A percentile compares a stretch with the other conserved stretches of the same genome.
These are phyloP conservation scores for Serranus cabrilla DNA, from an alignment of 2,797 vertebrate species.

Conservation along the genomic window DNA sequence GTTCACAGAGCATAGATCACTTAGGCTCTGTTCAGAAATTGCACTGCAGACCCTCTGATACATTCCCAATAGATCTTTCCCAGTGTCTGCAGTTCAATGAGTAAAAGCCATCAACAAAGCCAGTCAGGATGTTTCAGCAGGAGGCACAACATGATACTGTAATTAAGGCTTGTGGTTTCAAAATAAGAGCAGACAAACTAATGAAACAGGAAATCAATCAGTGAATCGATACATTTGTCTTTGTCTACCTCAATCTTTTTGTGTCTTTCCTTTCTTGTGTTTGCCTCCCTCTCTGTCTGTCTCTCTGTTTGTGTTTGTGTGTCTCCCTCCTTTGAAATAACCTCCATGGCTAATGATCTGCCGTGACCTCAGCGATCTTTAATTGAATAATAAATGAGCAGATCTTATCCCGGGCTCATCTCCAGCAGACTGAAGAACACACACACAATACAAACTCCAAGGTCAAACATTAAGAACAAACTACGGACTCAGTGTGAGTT, in stretches of 20 bases:
- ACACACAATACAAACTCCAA: conserved; percentile 45
- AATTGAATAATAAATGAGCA: conserved; percentile 86
- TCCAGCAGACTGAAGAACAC: conserved; percentile 45
- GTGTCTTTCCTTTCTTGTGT: neutral
- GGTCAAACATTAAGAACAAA: conserved; percentile 50
- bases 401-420: conserved; percentile 74
- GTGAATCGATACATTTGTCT: conserved; percentile 20
- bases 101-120: conserved; percentile 34
- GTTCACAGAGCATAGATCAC: conserved; percentile 48
- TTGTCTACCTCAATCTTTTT: neutral
- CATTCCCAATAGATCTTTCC: conserved; percentile 29
- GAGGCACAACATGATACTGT: neutral
- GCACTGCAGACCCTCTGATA: conserved; percentile 27
- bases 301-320: conserved; percentile 36
- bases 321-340: conserved; percentile 68
- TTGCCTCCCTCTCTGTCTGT: neutral
- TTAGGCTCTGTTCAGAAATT: conserved; percentile 42
- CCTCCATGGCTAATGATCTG: conserved; percentile 79
- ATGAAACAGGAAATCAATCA: conserved; percentile 30
- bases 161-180: conserved; percentile 31
- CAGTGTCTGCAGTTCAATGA: conserved; percentile 42
- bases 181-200: conserved; percentile 35
- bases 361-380: conserved; percentile 73
- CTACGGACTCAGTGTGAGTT: neutral
- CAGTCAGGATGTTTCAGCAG: conserved; percentile 19